Conservation (phyloP, 2,888 invertebrate species). For the Aphelenchoides bicaudatus region DNA sequence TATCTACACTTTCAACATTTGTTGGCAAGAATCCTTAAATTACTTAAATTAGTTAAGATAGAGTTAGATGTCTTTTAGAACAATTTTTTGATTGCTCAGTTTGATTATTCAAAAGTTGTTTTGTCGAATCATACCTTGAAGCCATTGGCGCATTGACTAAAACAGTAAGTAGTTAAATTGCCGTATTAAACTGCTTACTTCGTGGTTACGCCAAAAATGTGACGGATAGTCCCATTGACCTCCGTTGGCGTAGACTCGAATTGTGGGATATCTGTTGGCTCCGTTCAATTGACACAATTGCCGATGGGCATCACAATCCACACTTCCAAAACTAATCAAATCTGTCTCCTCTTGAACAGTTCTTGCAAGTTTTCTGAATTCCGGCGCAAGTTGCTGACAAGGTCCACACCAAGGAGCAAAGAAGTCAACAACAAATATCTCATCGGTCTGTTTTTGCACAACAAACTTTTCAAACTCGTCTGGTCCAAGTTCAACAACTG, state of each 20-base stretch:
- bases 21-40: conserved; percentile 70
- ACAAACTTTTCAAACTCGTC: conserved; percentile 66
- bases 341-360: conserved; percentile 34
- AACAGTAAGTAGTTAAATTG: too few species aligned
- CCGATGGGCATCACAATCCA: conserved; percentile 70
- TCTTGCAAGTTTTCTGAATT: conserved; percentile 69
- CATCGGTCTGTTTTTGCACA: conserved; percentile 65
- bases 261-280: conserved; percentile 71
- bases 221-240: conserved; percentile 44
- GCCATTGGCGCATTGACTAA: conserved; percentile 70
- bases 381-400: conserved; percentile 65
- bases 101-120: too few species aligned
- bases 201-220: too few species aligned
- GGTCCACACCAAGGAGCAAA: conserved; percentile 73
- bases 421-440: conserved; percentile 69
- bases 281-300: conserved; percentile 67
- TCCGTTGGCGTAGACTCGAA: conserved; percentile 66
- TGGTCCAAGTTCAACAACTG: conserved; percentile 67
- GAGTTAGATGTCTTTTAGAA: too few species aligned
- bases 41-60: too few species aligned
- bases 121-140: too few species aligned
- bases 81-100: too few species aligned
- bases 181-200: too few species aligned
- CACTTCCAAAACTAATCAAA: conserved; percentile 67
- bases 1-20: conserved; percentile 45